A percentile compares a stretch with the other conserved stretches of the same genome.
Conservation (phyloP, 1,140 invertebrate species). For the Leucophenga varia region DNA sequence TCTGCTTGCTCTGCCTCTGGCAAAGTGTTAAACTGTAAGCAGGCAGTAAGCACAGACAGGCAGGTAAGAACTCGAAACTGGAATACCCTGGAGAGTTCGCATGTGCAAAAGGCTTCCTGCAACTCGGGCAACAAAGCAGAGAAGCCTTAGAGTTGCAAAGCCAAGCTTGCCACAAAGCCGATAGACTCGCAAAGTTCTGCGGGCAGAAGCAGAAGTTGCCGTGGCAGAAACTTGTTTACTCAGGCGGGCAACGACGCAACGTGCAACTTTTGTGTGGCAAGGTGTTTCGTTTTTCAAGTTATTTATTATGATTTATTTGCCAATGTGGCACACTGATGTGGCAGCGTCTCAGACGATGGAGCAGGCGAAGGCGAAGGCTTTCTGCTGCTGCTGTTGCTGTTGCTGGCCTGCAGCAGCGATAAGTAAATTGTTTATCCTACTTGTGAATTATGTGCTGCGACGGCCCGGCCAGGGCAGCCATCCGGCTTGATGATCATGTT, state of each 20-base stretch:
- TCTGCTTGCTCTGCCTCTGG: too few species aligned
- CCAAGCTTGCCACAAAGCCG: too few species aligned
- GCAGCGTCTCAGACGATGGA: too few species aligned
- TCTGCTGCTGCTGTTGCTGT: conserved; percentile 7
- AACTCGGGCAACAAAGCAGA: too few species aligned
- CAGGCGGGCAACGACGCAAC: conserved; percentile 19
- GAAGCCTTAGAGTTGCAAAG: too few species aligned
- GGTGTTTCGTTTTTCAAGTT: conserved; percentile 54
- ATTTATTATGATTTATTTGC: conserved; percentile 55
- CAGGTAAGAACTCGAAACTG: too few species aligned
- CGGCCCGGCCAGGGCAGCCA: conserved; percentile 16
- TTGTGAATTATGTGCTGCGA: conserved; percentile 52
- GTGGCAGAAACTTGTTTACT: too few species aligned
- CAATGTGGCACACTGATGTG: conserved; percentile 44
- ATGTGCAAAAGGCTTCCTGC: too few species aligned
- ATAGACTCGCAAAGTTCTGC: conserved; percentile 1
- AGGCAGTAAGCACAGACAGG: conserved; percentile 29
- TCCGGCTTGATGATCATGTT: conserved; percentile 49
- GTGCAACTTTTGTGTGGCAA: conserved; percentile 49
- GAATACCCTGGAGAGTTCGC: too few species aligned
- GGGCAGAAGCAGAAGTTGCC: too few species aligned
- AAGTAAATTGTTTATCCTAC: conserved; percentile 54
- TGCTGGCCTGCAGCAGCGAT: conserved; percentile 40
- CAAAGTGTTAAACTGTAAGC: conserved; percentile 50
- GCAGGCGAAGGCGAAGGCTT: too few species aligned